Conservation (phyloP, 2,113 vertebrate genomes). For the Odocoileus hemionus region DNA sequence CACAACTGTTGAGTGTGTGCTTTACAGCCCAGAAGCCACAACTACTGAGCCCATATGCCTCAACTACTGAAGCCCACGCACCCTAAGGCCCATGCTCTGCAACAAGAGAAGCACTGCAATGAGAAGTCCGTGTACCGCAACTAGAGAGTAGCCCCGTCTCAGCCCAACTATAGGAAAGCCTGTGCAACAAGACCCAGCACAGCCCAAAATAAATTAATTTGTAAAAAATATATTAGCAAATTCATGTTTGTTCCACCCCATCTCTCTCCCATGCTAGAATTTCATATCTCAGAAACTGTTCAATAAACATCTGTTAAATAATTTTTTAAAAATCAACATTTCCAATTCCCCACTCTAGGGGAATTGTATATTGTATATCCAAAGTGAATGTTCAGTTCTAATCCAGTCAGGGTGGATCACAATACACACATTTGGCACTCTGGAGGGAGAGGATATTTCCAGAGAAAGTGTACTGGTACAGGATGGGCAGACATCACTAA, state of each 20-base stretch:
- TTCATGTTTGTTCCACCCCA: not conserved
- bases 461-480: not conserved
- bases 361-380: not conserved
- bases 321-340: not conserved
- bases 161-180: not conserved
- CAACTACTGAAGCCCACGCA: not conserved
- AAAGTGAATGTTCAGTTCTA: not conserved
- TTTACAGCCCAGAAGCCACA: not conserved
- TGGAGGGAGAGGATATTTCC: not conserved
- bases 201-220: not conserved
- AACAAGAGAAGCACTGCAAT: not conserved
- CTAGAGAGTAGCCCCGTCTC: not conserved
- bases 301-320: not conserved
- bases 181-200: not conserved
- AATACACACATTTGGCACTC: not conserved
- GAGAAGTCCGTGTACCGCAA: not conserved
- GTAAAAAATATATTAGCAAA: not conserved
- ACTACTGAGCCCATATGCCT: too few relatives aligned
- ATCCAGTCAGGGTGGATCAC: not conserved
- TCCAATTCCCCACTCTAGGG: not conserved
- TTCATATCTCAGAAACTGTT: not conserved
- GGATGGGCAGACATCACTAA: not conserved
- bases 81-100: not conserved
- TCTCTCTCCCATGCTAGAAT: not conserved
- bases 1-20: not conserved